Percentiles rank a stretch among this genome's conserved stretches.
Evolutionary conservation across 37 sponge, comb jelly and placozoan genomes (phyloP).

Genomic region (Halichondria panicea): DNA sequence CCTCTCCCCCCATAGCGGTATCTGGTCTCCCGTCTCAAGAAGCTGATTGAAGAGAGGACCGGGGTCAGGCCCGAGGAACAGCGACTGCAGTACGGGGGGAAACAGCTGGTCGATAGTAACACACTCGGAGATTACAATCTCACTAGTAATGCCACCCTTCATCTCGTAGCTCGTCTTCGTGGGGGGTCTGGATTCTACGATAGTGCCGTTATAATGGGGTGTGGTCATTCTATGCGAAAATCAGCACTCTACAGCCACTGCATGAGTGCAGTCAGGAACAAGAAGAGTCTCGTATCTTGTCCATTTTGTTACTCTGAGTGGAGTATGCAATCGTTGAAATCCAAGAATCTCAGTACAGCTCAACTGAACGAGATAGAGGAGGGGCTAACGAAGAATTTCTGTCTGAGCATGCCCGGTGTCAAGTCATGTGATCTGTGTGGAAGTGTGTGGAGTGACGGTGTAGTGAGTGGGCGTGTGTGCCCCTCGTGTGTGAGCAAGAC

Average conservation of each 20-base stretch:
- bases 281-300: not conserved
- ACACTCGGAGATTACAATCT: conserved; percentile 2
- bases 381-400: too few species aligned
- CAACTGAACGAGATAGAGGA: too few species aligned
- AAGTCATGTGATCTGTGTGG: too few species aligned
- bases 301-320: too few species aligned
- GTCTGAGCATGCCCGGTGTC: too few species aligned
- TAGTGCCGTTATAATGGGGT: not conserved
- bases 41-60: not conserved
- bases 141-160: not conserved
- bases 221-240: not conserved
- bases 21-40: conserved; percentile 2
- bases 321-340: too few species aligned
- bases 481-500: too few species aligned
- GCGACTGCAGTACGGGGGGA: conserved; percentile 2
- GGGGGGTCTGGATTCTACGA: not conserved
- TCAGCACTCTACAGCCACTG: not conserved
- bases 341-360: too few species aligned
- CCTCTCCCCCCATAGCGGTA: too few species aligned
- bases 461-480: too few species aligned
- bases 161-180: not conserved
- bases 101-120: not conserved
- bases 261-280: too few species aligned
- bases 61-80: conserved; percentile 4
- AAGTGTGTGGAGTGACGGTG: too few species aligned